Base-by-base conservation (phyloP, 2,113 vertebrate genomes). In the Oncorhynchus tshawytscha region DNA sequence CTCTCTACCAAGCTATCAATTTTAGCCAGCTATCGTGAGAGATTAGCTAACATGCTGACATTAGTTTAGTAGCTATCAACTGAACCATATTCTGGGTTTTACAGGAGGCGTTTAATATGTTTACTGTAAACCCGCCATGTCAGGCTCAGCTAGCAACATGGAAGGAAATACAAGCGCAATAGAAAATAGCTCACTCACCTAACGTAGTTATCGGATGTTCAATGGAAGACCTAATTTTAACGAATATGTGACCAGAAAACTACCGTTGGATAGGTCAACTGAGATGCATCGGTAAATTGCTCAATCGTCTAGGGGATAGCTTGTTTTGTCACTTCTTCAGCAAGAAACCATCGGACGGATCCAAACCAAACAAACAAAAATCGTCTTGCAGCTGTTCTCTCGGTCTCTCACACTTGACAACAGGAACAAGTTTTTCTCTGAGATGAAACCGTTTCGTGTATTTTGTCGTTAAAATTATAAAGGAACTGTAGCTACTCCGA, bases 161-260 rank as follows among this genome's bases (percentile, higher is more conserved):
- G 39, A 12, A 12, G 39, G 39, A 45, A 11, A 45, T 39, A 39
- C 9, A 45, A 45, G 11, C 67, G 80, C 81, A 79, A 79, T 2
- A 67, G 31, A 67, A 31, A 72, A 75, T 68, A 65, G 74, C 70
- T 29, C 29, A 81, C 92, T 89, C 39, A 93, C 92, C 91, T 88
- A 78, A 79, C 59, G 22, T n/a, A 54, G 51, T 18, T 54, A 5
- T 71, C 45, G 20, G 67, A 75, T 79, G 15, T 49, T 77, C 51
- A 12, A 3, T 45, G 34, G 67, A 1, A 72, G 5, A 12, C n/a
- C 0, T 15, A 62, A 5, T 70, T 22, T 12, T 51, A 24, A 48
- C 27, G 15, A 57, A 60, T 20, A 54, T 81, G n/a, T 5, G n/a
- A 4, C 18, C 75, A 71, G 71, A 72, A 75, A 49, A 22, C 59